phyloP scores from a whole-genome alignment of 37 sponge, comb jelly and placozoan genomes.

The Beroe forskalii region DNA sequence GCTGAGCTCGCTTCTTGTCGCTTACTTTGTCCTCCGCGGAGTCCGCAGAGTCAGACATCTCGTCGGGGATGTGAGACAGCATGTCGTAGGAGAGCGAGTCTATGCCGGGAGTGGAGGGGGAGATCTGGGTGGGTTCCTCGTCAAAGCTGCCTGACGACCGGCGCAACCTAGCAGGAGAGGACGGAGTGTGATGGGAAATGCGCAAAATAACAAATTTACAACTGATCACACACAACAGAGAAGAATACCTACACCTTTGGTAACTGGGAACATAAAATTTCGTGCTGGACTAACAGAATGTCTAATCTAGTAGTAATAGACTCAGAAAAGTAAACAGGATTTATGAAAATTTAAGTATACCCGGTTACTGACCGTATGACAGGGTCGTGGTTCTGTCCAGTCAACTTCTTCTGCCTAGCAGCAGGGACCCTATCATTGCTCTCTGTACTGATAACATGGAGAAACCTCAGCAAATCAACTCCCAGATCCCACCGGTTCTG shows the following conservation, averaged over 20 bases:
- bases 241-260: too few relatives aligned
- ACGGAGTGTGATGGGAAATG: too few relatives aligned
- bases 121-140: neutral
- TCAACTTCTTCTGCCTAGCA: constrained; percentile 31
- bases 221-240: too few relatives aligned
- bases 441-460: constrained; percentile 26
- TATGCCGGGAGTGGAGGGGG: constrained; percentile 12
- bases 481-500: constrained; percentile 56
- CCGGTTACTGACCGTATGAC: neutral
- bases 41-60: neutral
- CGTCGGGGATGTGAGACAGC: constrained; percentile 8
- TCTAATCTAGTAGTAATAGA: too few relatives aligned
- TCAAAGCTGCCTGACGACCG: constrained; percentile 39
- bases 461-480: constrained; percentile 39
- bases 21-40: neutral
- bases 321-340: too few relatives aligned
- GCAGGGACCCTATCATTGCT: neutral
- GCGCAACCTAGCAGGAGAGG: constrained; percentile 34
- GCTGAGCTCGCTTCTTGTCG: constrained; percentile 48
- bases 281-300: too few relatives aligned
- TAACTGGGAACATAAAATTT: too few relatives aligned
- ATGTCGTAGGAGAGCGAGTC: neutral
- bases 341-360: too few relatives aligned
- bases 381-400: constrained; percentile 8
- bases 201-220: too few relatives aligned